Base-by-base conservation (phyloP, 2,888 invertebrate genomes). In the Silvanus unidentatus region DNA sequence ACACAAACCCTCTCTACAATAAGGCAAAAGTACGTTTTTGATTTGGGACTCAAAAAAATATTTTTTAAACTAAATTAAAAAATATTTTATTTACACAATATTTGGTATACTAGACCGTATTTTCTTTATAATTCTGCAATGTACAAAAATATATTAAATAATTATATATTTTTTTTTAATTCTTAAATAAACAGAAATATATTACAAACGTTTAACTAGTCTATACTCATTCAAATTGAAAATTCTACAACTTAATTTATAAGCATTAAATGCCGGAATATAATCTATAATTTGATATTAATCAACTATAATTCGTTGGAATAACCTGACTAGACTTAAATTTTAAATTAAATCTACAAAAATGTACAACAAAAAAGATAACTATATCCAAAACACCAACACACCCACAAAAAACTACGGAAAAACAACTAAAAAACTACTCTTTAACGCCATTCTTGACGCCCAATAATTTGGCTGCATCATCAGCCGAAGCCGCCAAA, bases 401-500 rank as follows among this genome's bases (percentile, higher is more conserved):
- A 37, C 6, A 16, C 9, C 9, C 28, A 47, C 32, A 44, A 40
- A 27, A 38, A 40, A 36, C 27, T 35, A 43, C 15, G 29, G 16
- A 22, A 11, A 37, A 36, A 47, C 27, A 30, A 40, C n/a, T 16
- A 39, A 43, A 12, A 37, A 46, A 42, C 49, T 58, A 65, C 47
- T 64, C 64, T 50, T 55, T 60, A 38, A 59, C 56, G 41, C 73
- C 71, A 53, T 71, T 74, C 50, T 83, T 86, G 50, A 88, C 86
- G 41, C 93, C 87, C 15, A 94, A 88, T 15, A 94, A 75, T 52
- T 93, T 79, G 66, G 90, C 88, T 1, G 93, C 93, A 15, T 93
- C 93, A 66, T 90, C 90, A 54, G 84, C 82, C 22, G 90, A 84
- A 16, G 89, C 88, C 2, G 85, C 80, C 27, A 94, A 78, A 52